Percentiles rank a stretch among this genome's conserved stretches.
These are phyloP conservation scores for Pseudochirops corinnae DNA, from an alignment of 2,797 vertebrate genomes.

Conservation along the genomic window DNA sequence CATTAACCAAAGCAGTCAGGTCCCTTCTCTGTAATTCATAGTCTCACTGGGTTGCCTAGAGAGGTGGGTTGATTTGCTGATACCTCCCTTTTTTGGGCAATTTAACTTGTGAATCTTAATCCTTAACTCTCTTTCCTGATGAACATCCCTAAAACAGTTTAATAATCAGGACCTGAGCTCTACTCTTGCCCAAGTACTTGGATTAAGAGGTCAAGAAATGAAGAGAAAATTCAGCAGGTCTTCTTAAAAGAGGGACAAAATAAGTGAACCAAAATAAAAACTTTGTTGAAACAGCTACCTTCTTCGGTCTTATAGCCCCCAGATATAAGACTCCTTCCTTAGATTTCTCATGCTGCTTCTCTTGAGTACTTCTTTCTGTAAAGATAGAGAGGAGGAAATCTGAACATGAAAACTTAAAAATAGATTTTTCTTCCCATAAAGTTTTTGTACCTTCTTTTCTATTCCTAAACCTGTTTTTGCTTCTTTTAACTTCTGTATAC, in stretches of 20 bases:
- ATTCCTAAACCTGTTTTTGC: not conserved
- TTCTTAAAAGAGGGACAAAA: not conserved
- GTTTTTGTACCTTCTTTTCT: not conserved
- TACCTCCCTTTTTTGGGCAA: not conserved
- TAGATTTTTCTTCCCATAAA: not conserved
- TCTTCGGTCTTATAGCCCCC: not conserved
- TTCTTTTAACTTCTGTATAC: not conserved
- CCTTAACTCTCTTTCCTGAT: not conserved
- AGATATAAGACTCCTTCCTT: not conserved
- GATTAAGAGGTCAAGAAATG: not conserved
- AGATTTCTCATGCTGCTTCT: not conserved
- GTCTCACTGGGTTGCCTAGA: not conserved
- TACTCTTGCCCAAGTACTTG: not conserved
- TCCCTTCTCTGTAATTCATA: not conserved
- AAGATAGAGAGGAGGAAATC: not conserved
- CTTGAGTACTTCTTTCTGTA: not conserved
- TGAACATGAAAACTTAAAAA: not conserved
- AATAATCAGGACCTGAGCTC: not conserved
- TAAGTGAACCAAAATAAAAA: not conserved
- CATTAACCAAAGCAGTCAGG: not conserved
- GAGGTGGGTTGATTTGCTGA: not conserved
- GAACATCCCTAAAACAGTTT: not conserved
- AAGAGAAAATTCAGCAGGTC: not conserved
- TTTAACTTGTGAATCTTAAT: not conserved
- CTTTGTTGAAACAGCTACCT: not conserved